Percentiles rank a stretch among this genome's conserved stretches.
Conservation (phyloP, 2,888 invertebrate species). For the Tiliacea citrago region DNA sequence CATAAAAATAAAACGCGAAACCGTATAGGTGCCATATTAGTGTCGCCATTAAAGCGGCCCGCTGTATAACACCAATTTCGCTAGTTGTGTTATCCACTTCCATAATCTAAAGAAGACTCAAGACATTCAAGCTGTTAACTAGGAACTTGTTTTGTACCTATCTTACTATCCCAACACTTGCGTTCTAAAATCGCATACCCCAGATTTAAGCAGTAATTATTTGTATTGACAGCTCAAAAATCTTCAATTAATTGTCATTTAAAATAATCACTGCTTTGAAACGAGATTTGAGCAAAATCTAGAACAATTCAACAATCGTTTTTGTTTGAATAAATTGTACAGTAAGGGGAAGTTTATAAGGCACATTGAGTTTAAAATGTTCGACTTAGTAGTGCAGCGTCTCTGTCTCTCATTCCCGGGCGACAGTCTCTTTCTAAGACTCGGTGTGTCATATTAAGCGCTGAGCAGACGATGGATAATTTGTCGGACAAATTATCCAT, state of each 20-base stretch:
- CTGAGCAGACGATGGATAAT: no score
- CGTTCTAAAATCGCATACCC: not conserved
- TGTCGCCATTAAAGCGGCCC: no score
- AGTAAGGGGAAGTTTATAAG: not conserved
- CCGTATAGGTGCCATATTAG: no score
- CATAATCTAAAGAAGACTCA: not conserved
- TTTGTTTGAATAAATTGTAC: not conserved
- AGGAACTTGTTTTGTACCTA: not conserved
- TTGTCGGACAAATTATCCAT: no score
- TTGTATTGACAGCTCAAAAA: not conserved
- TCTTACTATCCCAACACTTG: conserved; percentile 27
- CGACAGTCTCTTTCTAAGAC: not conserved
- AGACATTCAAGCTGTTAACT: not conserved
- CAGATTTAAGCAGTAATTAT: conserved; percentile 22
- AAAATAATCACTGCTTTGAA: conserved; percentile 25
- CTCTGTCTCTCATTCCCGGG: not conserved
- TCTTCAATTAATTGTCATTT: not conserved
- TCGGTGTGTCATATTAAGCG: not conserved
- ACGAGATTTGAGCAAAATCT: conserved; percentile 18
- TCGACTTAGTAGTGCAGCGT: not conserved
- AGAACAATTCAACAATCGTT: not conserved
- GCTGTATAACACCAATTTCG: no score
- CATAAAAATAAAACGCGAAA: no score
- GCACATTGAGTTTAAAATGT: not conserved
- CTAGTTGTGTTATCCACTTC: not conserved